phyloP scores from a whole-genome alignment of 1,140 invertebrate genomes.

The Centruroides sculpturatus region DNA sequence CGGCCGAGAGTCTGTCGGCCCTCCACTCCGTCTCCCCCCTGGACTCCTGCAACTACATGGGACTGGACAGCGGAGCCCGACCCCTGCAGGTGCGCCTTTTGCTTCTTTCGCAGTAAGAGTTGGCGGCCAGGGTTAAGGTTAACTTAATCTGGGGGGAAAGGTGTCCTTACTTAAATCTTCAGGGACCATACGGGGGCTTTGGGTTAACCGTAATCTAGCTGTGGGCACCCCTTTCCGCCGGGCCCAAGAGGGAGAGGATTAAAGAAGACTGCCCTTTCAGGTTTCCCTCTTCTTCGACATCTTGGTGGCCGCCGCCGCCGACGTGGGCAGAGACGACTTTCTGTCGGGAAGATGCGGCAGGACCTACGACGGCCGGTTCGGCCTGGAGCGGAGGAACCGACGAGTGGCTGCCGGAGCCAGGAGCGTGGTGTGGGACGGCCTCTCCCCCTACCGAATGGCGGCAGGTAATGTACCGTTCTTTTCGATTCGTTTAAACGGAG shows the following conservation, averaged over 20 bases:
- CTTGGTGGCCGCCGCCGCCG: slow-evolving; percentile 30
- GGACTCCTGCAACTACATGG: slow-evolving; percentile 37
- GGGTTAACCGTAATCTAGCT: too few relatives aligned
- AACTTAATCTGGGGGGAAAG: too few relatives aligned
- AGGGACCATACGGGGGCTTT: too few relatives aligned
- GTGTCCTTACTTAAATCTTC: too few relatives aligned
- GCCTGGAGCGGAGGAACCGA: not conserved
- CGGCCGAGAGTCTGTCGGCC: slow-evolving; percentile 30
- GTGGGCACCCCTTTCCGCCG: too few relatives aligned
- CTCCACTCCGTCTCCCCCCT: slow-evolving; percentile 32
- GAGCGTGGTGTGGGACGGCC: slow-evolving; percentile 26
- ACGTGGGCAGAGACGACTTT: slow-evolving; percentile 29
- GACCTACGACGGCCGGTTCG: slow-evolving; percentile 10
- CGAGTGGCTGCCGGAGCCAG: not conserved
- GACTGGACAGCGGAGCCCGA: slow-evolving; percentile 33
- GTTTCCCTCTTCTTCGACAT: slow-evolving; percentile 38
- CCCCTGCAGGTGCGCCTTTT: slow-evolving; percentile 29
- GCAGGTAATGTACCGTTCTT: not conserved
- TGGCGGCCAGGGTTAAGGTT: too few relatives aligned
- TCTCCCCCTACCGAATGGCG: slow-evolving; percentile 15
- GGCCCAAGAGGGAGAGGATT: too few relatives aligned
- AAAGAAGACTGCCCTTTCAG: slow-evolving; percentile 21
- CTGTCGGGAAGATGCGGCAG: slow-evolving; percentile 23
- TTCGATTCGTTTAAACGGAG: too few relatives aligned
- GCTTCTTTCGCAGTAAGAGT: too few relatives aligned